Percentiles rank a stretch among this genome's conserved stretches.
Evolutionary conservation across 2,888 invertebrate genomes (phyloP).

Genomic region (Rotaria sp.): DNA sequence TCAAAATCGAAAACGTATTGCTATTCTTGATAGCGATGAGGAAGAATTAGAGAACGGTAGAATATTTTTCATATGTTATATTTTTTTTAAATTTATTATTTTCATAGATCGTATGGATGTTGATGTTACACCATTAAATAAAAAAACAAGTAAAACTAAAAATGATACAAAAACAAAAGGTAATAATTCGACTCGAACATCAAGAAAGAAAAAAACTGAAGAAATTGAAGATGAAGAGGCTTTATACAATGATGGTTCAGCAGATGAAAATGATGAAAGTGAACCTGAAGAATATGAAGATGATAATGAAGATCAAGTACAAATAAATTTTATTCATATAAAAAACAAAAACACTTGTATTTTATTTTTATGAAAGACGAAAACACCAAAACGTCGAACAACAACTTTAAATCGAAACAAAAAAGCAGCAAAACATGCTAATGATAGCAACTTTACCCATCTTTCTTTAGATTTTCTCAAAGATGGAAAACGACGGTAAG

Average conservation of each 20-base stretch:
- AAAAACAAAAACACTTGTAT: background rate
- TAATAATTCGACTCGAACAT: background rate
- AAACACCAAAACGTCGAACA: background rate
- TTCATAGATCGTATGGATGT: background rate
- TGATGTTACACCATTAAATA: background rate
- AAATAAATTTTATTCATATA: background rate
- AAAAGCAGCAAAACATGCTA: background rate
- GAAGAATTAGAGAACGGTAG: constrained; percentile 6
- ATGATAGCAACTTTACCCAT: background rate
- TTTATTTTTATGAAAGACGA: background rate
- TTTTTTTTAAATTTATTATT: background rate
- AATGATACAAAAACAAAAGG: background rate
- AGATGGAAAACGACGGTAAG: constrained; percentile 6
- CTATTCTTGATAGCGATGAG: background rate
- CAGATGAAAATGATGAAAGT: background rate
- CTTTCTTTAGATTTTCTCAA: background rate
- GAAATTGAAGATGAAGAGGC: background rate
- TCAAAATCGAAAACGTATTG: background rate
- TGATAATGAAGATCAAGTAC: background rate
- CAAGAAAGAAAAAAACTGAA: background rate
- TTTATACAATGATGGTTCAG: background rate
- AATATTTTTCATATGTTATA: background rate
- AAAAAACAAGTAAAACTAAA: background rate
- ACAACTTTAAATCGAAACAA: background rate
- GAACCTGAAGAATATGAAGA: background rate